These are phyloP conservation scores for Drosophila bipectinata DNA, from an alignment of 1,140 invertebrate species.

Conservation along the genomic window DNA sequence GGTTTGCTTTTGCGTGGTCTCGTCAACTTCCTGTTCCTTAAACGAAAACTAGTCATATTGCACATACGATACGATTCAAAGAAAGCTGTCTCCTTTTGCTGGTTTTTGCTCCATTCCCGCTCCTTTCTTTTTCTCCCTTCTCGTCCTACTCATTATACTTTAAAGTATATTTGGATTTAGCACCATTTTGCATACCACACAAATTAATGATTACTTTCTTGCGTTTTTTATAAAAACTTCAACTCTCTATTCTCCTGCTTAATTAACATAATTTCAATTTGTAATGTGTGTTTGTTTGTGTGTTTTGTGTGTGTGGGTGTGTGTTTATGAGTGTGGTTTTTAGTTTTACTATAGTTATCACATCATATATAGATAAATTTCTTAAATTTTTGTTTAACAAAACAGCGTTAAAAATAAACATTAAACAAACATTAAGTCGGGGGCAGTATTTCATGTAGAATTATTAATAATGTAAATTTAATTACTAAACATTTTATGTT, in stretches of 20 bases:
- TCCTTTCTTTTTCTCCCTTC: conserved; percentile 6
- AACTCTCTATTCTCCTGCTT: conserved; percentile 42
- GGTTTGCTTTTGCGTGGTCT: conserved; percentile 46
- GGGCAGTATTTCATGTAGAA: conserved; percentile 79
- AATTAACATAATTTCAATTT: conserved; percentile 79
- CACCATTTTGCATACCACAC: conserved; percentile 82
- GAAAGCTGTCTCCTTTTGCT: conserved; percentile 17
- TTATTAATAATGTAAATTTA: conserved; percentile 57
- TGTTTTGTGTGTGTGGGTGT: conserved; percentile 34
- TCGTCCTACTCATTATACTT: conserved; percentile 49
- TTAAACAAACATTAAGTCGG: conserved; percentile 80
- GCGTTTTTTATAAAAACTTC: conserved; percentile 52
- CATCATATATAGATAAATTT: conserved; percentile 81
- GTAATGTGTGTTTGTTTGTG: conserved; percentile 60
- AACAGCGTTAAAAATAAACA: conserved; percentile 75
- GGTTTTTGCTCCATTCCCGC: conserved; percentile 10
- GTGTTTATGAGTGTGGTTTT: conserved; percentile 38
- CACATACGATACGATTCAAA: conserved; percentile 80
- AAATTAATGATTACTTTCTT: conserved; percentile 57
- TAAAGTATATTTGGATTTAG: conserved; percentile 83
- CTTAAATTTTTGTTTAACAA: conserved; percentile 71
- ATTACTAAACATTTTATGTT: conserved; percentile 74
- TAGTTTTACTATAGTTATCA: conserved; percentile 81
- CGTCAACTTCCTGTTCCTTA: conserved; percentile 58
- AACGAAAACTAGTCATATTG: conserved; percentile 88